phyloP scores from a whole-genome alignment of 2,797 vertebrate species.

The Propithecus deckenii region DNA sequence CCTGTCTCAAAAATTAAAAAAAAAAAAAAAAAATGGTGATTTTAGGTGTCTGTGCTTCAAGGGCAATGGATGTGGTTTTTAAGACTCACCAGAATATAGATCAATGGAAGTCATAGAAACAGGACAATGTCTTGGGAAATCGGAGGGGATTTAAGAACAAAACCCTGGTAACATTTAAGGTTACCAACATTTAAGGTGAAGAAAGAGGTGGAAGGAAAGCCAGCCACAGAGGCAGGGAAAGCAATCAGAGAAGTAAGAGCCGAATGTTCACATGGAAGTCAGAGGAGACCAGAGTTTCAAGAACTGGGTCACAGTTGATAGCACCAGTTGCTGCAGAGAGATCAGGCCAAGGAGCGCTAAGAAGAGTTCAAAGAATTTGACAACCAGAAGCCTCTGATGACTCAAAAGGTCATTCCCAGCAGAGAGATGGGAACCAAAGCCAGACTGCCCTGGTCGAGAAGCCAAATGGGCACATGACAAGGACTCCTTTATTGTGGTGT shows the following conservation, averaged over 20 bases:
- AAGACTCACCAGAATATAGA: neutral
- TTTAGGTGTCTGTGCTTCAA: neutral
- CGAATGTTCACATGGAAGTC: neutral
- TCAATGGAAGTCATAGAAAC: neutral
- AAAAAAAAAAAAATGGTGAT: neutral
- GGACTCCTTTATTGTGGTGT: neutral
- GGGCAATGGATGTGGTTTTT: neutral
- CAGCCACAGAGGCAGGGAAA: neutral
- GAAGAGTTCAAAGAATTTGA: neutral
- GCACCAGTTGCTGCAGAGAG: neutral
- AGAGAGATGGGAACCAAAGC: neutral
- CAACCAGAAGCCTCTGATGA: neutral
- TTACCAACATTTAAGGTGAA: neutral
- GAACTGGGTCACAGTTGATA: neutral
- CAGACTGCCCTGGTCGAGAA: neutral
- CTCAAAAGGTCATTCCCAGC: neutral
- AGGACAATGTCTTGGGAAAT: neutral
- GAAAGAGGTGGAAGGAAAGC: neutral
- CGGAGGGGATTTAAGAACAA: neutral
- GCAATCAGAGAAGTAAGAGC: neutral
- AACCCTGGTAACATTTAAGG: neutral
- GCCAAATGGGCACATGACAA: rapidly evolving
- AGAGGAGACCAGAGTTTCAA: neutral
- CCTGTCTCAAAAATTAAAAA: neutral
- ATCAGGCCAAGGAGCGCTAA: neutral